These are phyloP conservation scores for Caenorhabditis latens DNA, from an alignment of 1,140 invertebrate genomes.

Conservation along the genomic window DNA sequence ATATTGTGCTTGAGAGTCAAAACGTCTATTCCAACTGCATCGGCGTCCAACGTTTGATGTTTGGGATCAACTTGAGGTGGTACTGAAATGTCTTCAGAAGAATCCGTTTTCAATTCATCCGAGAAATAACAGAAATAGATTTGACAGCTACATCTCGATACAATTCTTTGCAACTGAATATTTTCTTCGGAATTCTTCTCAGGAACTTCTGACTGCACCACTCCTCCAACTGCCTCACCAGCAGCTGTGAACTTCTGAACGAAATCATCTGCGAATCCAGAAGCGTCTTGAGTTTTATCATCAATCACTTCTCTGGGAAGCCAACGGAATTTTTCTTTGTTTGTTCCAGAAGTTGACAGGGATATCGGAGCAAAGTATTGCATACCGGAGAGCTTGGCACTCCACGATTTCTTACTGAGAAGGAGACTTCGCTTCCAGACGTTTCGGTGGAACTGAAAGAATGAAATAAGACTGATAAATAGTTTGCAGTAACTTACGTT, in stretches of 20 bases:
- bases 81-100: slow-evolving; percentile 81
- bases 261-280: slow-evolving; percentile 64
- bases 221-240: slow-evolving; percentile 89
- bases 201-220: slow-evolving; percentile 78
- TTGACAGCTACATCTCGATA: slow-evolving; percentile 95
- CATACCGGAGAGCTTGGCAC: slow-evolving; percentile 94
- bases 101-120: slow-evolving; percentile 84
- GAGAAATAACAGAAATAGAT: slow-evolving; percentile 97
- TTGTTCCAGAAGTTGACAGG: slow-evolving; percentile 12
- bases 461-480: neutral
- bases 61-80: slow-evolving; percentile 53
- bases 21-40: slow-evolving; percentile 84
- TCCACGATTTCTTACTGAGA: slow-evolving; percentile 94
- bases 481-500: slow-evolving; percentile 31
- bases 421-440: slow-evolving; percentile 90
- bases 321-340: slow-evolving; percentile 92
- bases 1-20: slow-evolving; percentile 99
- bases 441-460: slow-evolving; percentile 85
- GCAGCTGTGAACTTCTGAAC: slow-evolving; percentile 79
- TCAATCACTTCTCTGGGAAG: slow-evolving; percentile 81
- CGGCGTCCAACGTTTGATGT: neutral
- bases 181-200: slow-evolving; percentile 66
- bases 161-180: slow-evolving; percentile 91
- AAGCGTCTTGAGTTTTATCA: slow-evolving; percentile 68
- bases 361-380: slow-evolving; percentile 64